These are phyloP conservation scores for Percopsis transmontana DNA, from an alignment of 2,113 vertebrate species.

Conservation along the genomic window DNA sequence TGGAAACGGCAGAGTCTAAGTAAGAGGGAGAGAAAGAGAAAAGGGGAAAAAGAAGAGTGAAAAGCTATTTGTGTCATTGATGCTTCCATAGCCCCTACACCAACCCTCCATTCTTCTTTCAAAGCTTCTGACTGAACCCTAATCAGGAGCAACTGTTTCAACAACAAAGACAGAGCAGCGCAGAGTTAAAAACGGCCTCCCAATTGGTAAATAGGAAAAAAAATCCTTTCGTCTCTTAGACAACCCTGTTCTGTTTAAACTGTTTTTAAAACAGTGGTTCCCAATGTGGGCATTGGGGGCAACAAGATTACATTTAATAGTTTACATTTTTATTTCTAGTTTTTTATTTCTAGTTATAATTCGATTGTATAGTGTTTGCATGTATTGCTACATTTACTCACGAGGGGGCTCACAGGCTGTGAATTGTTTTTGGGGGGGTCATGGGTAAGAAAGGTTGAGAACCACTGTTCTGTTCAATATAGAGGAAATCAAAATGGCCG, in stretches of 20 bases:
- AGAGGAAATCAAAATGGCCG: background rate
- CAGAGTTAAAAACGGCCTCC: slow-evolving; percentile 53
- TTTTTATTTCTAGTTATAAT: no score
- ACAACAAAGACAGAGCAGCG: slow-evolving; percentile 68
- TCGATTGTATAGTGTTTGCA: no score
- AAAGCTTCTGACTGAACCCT: slow-evolving; percentile 68
- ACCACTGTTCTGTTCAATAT: no score
- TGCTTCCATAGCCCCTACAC: slow-evolving; percentile 65
- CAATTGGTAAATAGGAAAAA: slow-evolving; percentile 53
- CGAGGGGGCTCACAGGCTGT: no score
- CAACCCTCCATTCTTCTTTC: slow-evolving; percentile 56
- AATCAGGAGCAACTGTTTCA: slow-evolving; percentile 83
- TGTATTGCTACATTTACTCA: no score
- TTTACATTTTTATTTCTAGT: no score
- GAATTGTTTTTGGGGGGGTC: no score
- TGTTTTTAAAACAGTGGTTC: background rate
- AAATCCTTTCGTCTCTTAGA: slow-evolving; percentile 26
- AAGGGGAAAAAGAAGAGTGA: slow-evolving; percentile 56
- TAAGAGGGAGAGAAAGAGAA: slow-evolving; percentile 69
- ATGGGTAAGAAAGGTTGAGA: no score
- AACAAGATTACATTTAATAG: no score
- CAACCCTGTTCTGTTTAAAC: slow-evolving; percentile 23
- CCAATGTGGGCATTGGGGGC: no score
- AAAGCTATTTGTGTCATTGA: slow-evolving; percentile 79
- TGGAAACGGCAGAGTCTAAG: slow-evolving; percentile 68